phyloP scores from a whole-genome alignment of 2,113 vertebrate genomes.

The Thermophis baileyi region DNA sequence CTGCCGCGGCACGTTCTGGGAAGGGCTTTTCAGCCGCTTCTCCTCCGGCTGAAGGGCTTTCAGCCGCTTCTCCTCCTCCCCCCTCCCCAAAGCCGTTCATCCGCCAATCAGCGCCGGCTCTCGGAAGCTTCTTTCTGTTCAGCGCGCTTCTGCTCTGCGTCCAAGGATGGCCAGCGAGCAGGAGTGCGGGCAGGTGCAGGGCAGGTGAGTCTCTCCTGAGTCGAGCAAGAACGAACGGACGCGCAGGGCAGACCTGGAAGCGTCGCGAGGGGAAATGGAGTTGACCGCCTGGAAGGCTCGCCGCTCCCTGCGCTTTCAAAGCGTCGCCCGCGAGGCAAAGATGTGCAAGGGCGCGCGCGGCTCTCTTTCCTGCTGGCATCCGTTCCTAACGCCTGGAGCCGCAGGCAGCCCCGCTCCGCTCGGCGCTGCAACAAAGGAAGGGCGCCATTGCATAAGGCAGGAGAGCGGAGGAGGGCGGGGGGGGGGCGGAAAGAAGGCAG shows the following conservation, averaged over 20 bases:
- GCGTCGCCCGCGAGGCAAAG: background rate
- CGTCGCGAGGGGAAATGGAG: background rate
- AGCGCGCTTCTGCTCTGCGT: background rate
- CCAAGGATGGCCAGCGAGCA: conserved; percentile 16
- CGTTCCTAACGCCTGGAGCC: background rate
- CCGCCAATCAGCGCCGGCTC: background rate
- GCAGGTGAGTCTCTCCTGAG: conserved; percentile 25
- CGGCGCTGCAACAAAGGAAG: background rate
- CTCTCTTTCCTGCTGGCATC: background rate
- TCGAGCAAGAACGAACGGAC: background rate
- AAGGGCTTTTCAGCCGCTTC: background rate
- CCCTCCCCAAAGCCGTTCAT: background rate
- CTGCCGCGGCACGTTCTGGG: background rate
- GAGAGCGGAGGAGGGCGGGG: background rate
- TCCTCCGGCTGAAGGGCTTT: too few relatives aligned
- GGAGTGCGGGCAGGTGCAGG: background rate
- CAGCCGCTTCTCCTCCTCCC: too few relatives aligned
- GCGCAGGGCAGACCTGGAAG: background rate
- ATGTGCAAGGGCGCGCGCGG: background rate
- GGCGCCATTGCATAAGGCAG: background rate
- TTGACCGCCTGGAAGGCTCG: background rate
- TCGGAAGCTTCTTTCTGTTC: rapidly evolving
- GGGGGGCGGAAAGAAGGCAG: background rate
- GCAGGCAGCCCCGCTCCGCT: background rate
- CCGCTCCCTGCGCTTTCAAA: background rate